phyloP scores from a whole-genome alignment of 37 sponge, comb jelly and placozoan genomes.

The Bolinopsis microptera region DNA sequence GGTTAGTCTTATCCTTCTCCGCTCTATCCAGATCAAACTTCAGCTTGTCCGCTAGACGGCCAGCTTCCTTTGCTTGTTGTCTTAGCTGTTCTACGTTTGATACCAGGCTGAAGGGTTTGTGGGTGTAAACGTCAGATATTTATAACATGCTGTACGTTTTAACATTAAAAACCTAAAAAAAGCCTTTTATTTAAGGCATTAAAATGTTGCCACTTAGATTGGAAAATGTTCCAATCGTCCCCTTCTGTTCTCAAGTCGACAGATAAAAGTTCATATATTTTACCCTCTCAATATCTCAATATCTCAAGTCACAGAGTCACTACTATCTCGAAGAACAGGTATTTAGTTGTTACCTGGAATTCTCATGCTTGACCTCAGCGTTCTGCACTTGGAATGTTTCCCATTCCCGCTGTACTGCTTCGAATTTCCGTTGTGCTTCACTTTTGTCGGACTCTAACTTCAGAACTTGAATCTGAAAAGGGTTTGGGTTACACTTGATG shows the following conservation, averaged over 20 bases:
- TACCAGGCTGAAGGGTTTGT: not conserved
- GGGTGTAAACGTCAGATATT: too few species aligned
- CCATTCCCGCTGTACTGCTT: not conserved
- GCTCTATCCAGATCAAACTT: not conserved
- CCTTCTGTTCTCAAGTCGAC: too few species aligned
- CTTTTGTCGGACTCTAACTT: conserved; percentile 28
- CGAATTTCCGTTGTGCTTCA: not conserved
- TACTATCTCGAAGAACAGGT: too few species aligned
- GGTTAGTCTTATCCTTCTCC: conserved; percentile 22
- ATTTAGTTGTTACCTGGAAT: not conserved
- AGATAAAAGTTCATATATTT: too few species aligned
- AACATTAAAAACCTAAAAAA: too few species aligned
- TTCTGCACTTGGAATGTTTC: not conserved
- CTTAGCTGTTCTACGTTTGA: not conserved
- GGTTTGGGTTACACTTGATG: not conserved
- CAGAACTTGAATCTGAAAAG: conserved; percentile 39
- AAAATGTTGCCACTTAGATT: too few species aligned
- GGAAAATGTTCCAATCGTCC: too few species aligned
- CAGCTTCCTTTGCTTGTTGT: not conserved
- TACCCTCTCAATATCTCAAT: too few species aligned
- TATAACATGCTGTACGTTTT: too few species aligned
- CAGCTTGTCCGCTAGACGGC: conserved; percentile 22
- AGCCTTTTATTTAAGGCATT: too few species aligned
- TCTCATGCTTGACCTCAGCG: conserved; percentile 7
- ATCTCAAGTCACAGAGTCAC: too few species aligned